Base-by-base conservation (phyloP, 2,888 invertebrate species). In the Pollenia amentaria region DNA sequence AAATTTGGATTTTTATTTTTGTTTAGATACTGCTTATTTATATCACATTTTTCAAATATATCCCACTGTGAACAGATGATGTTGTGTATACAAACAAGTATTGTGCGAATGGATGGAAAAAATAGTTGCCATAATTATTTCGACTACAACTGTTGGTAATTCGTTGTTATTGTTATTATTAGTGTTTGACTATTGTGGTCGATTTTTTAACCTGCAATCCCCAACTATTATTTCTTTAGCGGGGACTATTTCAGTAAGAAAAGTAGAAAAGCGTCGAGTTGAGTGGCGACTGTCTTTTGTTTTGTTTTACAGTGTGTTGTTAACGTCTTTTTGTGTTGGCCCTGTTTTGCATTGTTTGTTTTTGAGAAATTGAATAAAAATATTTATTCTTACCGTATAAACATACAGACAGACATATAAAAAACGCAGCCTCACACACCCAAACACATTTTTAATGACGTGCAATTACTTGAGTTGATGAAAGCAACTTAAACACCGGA, bases 121-220 rank as follows among this genome's bases (percentile, higher is more conserved):
- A 79, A 87, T 81, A 85, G 88, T 88, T 88, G 80, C 87, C 87
- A 88, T 88, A 89, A 88, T 88, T 88, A 88, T 89, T 88, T 88
- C 79, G 73, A 86, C 84, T 87, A 85, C 70, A 79, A 86, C 65
- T 65, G 81, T 79, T 81, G 40, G 87, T 85, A 87, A 87, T 87
- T 84, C 85, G 84, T 87, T 87, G 85, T 85, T 87, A 78, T 80
- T 88, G 76, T 80, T 83, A 79, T 78, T 81, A 64, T 84, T 81
- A 69, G 73, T 85, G 65, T 85, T 72, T 53, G 53, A 80, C 76
- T 64, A 76, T 65, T 85, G 80, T 80, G 85, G 80, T 85, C 80
- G 70, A n/a, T 79, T 79, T 67, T 55, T 18, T 46, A 21, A 12
- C 9, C 12, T 1, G n/a, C 7, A n/a, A 29, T 44, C 57, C 16